Evolutionary conservation across 2,888 invertebrate genomes (phyloP), one percentile per base, ranked within the genome.

Genomic region (Steinernema carpocapsae): DNA sequence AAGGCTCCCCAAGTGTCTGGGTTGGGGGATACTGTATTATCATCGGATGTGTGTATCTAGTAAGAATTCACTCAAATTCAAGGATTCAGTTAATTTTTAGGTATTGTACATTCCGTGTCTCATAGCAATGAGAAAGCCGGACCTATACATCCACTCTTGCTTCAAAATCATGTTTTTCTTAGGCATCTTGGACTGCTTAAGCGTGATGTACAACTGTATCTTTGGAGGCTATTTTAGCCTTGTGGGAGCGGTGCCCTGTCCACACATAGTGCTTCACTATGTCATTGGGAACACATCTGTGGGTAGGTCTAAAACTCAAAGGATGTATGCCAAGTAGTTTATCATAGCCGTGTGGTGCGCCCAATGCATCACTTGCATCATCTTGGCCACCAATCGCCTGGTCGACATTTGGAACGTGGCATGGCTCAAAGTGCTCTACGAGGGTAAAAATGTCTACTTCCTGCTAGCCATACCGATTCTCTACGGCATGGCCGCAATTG

Each of bases 361-460:
- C 22, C 56, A 46, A 19, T 73, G 73, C 42, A 24, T 0, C 0
- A 73, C 45, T 0, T 73, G 73, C 48, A 37, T 73, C 10, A 32
- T 70, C 4, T n/a, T 73, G 19, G 70, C 73, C 19, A 12, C 70
- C 0, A 73, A 73, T 70, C 24, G 73, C 10, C 14, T 26, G 10
- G 12, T 26, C 22, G 73, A 73, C 22, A 22, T 73, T 19, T 43
- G 48, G 24, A 46, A 48, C 19, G 37, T 24, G 0, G n/a, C 7
- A 32, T 0, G 10, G 2, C 14, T 17, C 22, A 7, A 26, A 22
- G 32, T 12, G n/a, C 24, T 73, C 1, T 70, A 64, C 14, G 22
- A 70, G 19, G 73, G 70, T 0, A 22, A 56, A 6, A 64, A 45
- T 0, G 48, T 48, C 12, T 70, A 46, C 29, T 7, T n/a, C 0